Evolutionary conservation across 37 sponge, comb jelly and placozoan species (phyloP).

Genomic region (Sycon ciliatum): DNA sequence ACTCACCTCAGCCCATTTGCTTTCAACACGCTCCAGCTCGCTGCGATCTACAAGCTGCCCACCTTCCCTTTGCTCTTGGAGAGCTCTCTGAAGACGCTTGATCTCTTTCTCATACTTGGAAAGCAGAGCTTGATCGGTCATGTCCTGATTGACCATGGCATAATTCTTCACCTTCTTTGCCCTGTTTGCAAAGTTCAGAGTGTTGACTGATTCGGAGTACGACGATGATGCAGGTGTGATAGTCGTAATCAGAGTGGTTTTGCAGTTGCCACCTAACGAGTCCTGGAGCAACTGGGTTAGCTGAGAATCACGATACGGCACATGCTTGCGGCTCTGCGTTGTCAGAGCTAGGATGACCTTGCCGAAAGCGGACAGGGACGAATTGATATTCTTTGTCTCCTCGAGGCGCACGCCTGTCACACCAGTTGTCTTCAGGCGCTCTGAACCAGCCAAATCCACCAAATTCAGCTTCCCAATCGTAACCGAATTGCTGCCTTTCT

Average conservation of each 20-base stretch:
- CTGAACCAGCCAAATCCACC: conserved; percentile 94
- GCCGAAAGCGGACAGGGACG: conserved; percentile 78
- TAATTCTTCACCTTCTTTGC: conserved; percentile 80
- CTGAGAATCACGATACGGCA: conserved; percentile 92
- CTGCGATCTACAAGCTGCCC: too few relatives aligned
- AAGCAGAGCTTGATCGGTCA: conserved; percentile 65
- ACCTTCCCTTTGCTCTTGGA: too few relatives aligned
- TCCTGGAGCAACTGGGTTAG: conserved; percentile 86
- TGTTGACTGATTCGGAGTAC: conserved; percentile 63
- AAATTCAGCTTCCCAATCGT: conserved; percentile 91
- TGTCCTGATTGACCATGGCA: conserved; percentile 70
- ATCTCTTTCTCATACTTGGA: conserved; percentile 77
- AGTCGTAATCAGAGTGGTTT: conserved; percentile 76
- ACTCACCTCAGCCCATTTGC: too few relatives aligned
- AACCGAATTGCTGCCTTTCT: conserved; percentile 29
- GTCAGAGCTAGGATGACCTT: conserved; percentile 91
- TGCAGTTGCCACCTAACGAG: conserved; percentile 83
- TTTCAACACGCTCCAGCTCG: too few relatives aligned
- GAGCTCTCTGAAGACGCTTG: conserved; percentile 36
- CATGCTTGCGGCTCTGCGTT: conserved; percentile 49
- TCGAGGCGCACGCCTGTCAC: conserved; percentile 66
- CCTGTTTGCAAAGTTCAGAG: conserved; percentile 76
- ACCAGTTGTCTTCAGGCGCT: conserved; percentile 63
- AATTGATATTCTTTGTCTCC: conserved; percentile 89
- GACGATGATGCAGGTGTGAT: conserved; percentile 48